A percentile compares a stretch with the other conserved stretches of the same genome.
These are phyloP conservation scores for Trachelus troglodyta DNA, from an alignment of 2,888 invertebrate species.

Conservation along the genomic window DNA sequence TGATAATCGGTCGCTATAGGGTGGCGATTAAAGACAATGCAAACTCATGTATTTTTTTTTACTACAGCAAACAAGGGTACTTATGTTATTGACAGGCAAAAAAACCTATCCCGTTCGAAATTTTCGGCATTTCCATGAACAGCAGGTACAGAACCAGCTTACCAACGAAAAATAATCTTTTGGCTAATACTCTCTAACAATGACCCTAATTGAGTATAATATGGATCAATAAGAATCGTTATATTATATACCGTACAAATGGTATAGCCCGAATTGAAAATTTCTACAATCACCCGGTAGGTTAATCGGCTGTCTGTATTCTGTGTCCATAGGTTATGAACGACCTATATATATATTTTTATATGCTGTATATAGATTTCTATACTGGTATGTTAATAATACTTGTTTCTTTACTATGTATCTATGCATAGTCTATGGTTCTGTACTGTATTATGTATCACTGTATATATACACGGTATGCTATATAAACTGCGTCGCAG, in stretches of 20 bases:
- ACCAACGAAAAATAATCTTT: neutral
- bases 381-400: neutral
- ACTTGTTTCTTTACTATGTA: neutral
- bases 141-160: neutral
- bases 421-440: too few relatives aligned
- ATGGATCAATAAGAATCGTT: neutral
- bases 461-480: neutral
- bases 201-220: neutral
- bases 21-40: neutral
- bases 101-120: too few relatives aligned
- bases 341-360: too few relatives aligned
- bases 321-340: too few relatives aligned
- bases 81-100: too few relatives aligned
- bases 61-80: neutral
- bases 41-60: too few relatives aligned
- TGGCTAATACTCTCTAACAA: neutral
- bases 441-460: too few relatives aligned
- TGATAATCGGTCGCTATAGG: neutral
- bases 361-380: too few relatives aligned
- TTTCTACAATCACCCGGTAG: too few relatives aligned
- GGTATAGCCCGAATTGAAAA: neutral
- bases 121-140: too few relatives aligned
- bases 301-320: too few relatives aligned
- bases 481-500: too few relatives aligned
- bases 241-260: neutral